Conservation (phyloP, 2,797 vertebrate species). For the Tinamus major region DNA sequence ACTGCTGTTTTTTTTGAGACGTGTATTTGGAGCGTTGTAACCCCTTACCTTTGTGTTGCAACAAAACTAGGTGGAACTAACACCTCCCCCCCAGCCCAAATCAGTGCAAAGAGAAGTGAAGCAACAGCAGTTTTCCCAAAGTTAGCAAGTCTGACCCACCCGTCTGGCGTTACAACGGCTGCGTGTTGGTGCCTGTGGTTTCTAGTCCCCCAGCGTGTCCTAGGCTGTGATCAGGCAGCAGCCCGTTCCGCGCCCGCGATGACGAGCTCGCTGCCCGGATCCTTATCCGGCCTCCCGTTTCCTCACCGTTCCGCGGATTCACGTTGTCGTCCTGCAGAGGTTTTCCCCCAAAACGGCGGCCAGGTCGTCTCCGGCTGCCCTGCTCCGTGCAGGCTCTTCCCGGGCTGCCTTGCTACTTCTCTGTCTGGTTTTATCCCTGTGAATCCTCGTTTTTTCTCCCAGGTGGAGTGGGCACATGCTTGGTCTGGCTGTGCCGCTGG, state of each 20-base stretch:
- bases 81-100: background rate
- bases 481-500: too few relatives aligned
- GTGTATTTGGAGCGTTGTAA: background rate
- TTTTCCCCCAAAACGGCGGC: accelerated
- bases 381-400: background rate
- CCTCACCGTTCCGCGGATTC: background rate
- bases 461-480: too few relatives aligned
- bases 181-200: background rate
- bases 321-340: background rate
- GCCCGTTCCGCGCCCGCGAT: accelerated
- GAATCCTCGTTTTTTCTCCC: background rate
- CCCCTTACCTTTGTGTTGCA: conserved; percentile 34
- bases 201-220: background rate
- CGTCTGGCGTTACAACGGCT: accelerated
- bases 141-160: background rate
- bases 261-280: background rate
- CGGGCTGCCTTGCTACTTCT: background rate
- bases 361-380: background rate
- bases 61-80: background rate
- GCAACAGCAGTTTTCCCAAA: background rate
- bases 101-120: background rate
- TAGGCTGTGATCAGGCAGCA: background rate
- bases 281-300: background rate
- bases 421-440: accelerated
- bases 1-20: background rate